Percentiles rank a stretch among this genome's conserved stretches.
Conservation (phyloP, 2,797 vertebrate genomes). For the Percopsis omiscomaycus region DNA sequence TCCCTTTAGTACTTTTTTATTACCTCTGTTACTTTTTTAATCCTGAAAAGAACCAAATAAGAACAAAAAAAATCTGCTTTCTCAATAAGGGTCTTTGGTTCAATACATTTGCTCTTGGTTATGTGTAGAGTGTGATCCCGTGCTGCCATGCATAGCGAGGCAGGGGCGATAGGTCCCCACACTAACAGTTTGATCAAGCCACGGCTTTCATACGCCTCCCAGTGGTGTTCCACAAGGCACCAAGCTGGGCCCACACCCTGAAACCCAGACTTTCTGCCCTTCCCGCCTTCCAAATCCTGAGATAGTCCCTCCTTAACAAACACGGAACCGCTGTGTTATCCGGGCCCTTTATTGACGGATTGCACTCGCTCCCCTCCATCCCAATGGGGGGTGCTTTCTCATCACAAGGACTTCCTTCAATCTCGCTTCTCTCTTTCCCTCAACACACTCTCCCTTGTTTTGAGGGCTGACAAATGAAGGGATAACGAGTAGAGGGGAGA, state of each 20-base stretch:
- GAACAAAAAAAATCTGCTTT: background rate
- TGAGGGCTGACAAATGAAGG: constrained; percentile 68
- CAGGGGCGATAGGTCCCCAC: constrained; percentile 3
- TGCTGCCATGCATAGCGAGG: background rate
- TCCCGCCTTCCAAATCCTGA: background rate
- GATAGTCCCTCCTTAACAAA: constrained; percentile 13
- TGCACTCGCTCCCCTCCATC: constrained; percentile 25
- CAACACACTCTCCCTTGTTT: constrained; percentile 29
- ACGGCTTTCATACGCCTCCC: constrained; percentile 32
- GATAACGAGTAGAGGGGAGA: constrained; percentile 50
- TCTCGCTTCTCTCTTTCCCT: constrained; percentile 18
- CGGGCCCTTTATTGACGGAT: constrained; percentile 40
- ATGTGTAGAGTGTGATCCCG: constrained; percentile 3
- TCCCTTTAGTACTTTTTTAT: too few species aligned
- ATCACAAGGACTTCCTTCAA: constrained; percentile 66
- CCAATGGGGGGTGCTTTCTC: constrained; percentile 36
- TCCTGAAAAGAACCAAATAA: background rate
- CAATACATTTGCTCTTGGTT: background rate
- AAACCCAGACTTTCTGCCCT: background rate
- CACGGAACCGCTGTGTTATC: background rate
- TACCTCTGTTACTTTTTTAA: background rate
- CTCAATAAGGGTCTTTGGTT: constrained; percentile 8
- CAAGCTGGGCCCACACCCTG: constrained; percentile 18
- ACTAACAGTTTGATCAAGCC: constrained; percentile 8
- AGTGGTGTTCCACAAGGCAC: constrained; percentile 22